Percentiles rank a stretch among this genome's conserved stretches.
Conservation (phyloP, 1,140 invertebrate genomes). For the Drosophila subobscura region DNA sequence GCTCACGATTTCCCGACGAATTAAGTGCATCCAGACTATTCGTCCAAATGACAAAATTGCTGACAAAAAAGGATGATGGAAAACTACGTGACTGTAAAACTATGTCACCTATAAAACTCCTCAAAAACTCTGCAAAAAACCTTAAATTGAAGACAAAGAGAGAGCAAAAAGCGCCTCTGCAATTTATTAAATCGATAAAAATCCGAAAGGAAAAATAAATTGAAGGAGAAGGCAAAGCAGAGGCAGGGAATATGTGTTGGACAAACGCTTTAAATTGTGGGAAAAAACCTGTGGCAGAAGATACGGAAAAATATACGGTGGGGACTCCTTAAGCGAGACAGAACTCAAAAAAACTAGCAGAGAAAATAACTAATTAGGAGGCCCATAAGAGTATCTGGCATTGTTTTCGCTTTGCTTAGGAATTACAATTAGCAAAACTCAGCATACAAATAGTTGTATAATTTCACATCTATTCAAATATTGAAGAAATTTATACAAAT, state of each 20-base stretch:
- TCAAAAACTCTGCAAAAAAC: constrained; percentile 29
- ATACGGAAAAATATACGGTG: not conserved
- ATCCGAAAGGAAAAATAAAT: constrained; percentile 32
- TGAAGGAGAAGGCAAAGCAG: not conserved
- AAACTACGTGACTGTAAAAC: constrained; percentile 61
- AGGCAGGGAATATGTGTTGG: constrained; percentile 16
- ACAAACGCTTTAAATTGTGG: constrained; percentile 30
- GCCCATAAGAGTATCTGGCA: too few species aligned
- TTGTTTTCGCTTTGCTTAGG: too few species aligned
- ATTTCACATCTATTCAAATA: too few species aligned
- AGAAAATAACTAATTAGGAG: too few species aligned
- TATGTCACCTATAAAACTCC: constrained; percentile 62
- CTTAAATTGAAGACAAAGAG: constrained; percentile 61
- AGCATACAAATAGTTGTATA: too few species aligned
- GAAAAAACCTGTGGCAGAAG: constrained; percentile 22
- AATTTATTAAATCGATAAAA: constrained; percentile 80
- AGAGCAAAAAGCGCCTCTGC: constrained; percentile 18
- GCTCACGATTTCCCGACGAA: too few species aligned
- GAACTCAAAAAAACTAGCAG: too few species aligned
- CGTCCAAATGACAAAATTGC: constrained; percentile 50
- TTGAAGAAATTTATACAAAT: too few species aligned
- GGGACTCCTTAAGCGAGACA: too few species aligned
- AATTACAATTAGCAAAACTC: too few species aligned
- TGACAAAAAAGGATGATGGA: constrained; percentile 57
- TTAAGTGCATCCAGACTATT: too few species aligned